Evolutionary conservation across 2,888 invertebrate species (phyloP).

Genomic region (Argynnis bischoffii): DNA sequence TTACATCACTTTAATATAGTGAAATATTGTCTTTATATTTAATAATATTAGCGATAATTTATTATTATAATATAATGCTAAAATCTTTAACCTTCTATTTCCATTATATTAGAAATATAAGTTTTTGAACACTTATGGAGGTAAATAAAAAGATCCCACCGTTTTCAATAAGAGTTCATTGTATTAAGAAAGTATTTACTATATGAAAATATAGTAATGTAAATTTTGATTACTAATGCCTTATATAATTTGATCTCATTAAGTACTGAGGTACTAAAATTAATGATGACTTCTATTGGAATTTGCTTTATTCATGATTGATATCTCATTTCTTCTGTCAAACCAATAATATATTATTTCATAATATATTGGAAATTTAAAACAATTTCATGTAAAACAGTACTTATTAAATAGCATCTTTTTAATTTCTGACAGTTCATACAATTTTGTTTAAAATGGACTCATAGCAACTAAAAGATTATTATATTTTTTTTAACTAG

Average conservation of each 20-base stretch:
- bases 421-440: too few relatives aligned
- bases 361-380: slow-evolving; percentile 9
- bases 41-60: slow-evolving; percentile 14
- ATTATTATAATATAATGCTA: slow-evolving; percentile 11
- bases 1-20: slow-evolving; percentile 9
- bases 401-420: too few relatives aligned
- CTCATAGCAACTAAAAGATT: too few relatives aligned
- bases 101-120: slow-evolving; percentile 5
- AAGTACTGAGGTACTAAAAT: slow-evolving; percentile 18
- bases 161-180: slow-evolving; percentile 30
- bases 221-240: slow-evolving; percentile 17
- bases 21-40: neutral
- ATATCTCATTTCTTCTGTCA: neutral
- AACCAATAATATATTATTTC: neutral
- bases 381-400: neutral
- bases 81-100: slow-evolving; percentile 15
- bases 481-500: too few relatives aligned
- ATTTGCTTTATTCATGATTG: slow-evolving; percentile 5
- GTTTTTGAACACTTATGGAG: neutral
- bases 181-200: slow-evolving; percentile 30
- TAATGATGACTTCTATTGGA: slow-evolving; percentile 19
- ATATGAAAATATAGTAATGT: slow-evolving; percentile 11
- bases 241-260: slow-evolving; percentile 35
- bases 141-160: slow-evolving; percentile 32
- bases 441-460: too few relatives aligned